Evolutionary conservation across 1,140 invertebrate genomes (phyloP), one percentile per base, ranked within the genome.

Genomic region (Trypoxylus dichotomus): DNA sequence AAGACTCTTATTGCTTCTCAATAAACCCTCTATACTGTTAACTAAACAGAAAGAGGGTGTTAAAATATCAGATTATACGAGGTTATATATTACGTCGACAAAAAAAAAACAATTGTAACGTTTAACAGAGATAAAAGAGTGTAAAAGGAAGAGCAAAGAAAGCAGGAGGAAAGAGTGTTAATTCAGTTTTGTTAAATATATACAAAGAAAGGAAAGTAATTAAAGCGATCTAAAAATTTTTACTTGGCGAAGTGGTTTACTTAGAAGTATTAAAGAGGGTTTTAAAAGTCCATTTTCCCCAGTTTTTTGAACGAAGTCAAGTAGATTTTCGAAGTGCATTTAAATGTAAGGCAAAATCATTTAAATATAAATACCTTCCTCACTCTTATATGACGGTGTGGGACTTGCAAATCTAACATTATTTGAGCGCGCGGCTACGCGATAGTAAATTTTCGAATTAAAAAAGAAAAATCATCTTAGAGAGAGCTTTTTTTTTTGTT

Each of bases 261-360:
- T 63, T 63, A 63, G 60, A 63, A 24, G 60, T 42, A 37, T 73
- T 73, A 73, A 73, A 73, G 71, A 21, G 25, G 27, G 27, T 73
- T 73, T 73, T 73, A 73, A 73, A 73, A 73, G 27, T 73, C 71
- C 71, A 73, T 73, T 29, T 68, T 29, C 71, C 60, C 21, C 60
- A 21, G 27, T 41, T 73, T 73, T 73, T 73, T 21, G 37, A 27
- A n/a, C 32, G 60, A 11, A 41, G 71, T 73, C 71, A 73, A 73
- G 71, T 73, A 73, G 71, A 73, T 73, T 19, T 73, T 19, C 71
- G 15, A 73, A 73, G 29, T 73, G 71, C 71, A 63, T 63, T 63
- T 63, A 27, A 63, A 63, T 63, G 60, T 63, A 63, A 63, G 60
- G 60, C 60, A 63, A 63, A n/a, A 27, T 63, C 60, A 63, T 63